A percentile compares a stretch with the other conserved stretches of the same genome.
Conservation (phyloP, 1,140 invertebrate genomes). For the Choristoneura fumiferana region DNA sequence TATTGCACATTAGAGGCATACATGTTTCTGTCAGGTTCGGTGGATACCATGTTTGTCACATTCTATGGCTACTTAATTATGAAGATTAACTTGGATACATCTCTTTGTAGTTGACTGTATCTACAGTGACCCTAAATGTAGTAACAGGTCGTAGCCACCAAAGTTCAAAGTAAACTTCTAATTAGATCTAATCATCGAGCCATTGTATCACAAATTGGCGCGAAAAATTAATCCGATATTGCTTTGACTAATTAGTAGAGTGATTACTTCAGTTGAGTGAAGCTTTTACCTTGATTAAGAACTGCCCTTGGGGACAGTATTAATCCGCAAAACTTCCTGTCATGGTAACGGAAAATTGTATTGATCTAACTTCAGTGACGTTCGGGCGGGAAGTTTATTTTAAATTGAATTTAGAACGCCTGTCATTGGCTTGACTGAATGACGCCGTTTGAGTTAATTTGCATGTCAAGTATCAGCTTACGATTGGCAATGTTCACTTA, state of each 20-base stretch:
- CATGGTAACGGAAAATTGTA: neutral
- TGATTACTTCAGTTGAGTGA: slow-evolving; percentile 6
- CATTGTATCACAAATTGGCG: slow-evolving; percentile 5
- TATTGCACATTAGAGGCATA: too few species aligned
- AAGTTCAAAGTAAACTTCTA: neutral
- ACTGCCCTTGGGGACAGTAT: slow-evolving; percentile 1
- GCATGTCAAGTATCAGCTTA: too few species aligned
- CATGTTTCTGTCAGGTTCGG: too few species aligned
- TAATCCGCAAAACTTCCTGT: slow-evolving; percentile 2
- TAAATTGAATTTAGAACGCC: neutral
- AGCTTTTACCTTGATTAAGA: slow-evolving; percentile 11
- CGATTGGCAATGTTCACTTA: too few species aligned
- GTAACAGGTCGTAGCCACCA: too few species aligned
- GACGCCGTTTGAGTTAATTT: too few species aligned
- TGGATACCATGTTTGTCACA: too few species aligned
- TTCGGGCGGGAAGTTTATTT: neutral
- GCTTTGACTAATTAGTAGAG: neutral
- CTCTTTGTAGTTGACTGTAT: too few species aligned
- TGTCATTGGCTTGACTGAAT: neutral
- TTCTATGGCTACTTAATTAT: too few species aligned
- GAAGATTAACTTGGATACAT: too few species aligned
- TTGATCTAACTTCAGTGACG: too few species aligned
- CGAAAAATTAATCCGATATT: slow-evolving; percentile 5
- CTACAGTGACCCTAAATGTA: too few species aligned
- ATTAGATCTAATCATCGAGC: neutral